These are phyloP conservation scores for Hypocryptadius cinnamomeus DNA, from an alignment of 2,113 vertebrate genomes.

Conservation along the genomic window DNA sequence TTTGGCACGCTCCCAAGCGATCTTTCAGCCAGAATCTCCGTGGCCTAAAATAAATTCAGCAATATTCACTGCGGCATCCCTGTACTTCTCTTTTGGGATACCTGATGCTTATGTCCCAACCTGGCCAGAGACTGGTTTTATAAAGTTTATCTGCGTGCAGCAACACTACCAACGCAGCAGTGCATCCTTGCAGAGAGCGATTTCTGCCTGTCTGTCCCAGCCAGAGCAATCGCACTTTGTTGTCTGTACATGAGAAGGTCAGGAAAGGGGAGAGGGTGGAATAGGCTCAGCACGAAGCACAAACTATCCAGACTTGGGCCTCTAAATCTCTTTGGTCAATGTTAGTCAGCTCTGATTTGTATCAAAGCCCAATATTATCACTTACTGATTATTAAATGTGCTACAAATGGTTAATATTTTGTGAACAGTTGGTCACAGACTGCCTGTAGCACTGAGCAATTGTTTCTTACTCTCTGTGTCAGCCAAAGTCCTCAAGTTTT, in stretches of 20 bases:
- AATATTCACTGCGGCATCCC: not conserved
- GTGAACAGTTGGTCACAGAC: not conserved
- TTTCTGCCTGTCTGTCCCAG: not conserved
- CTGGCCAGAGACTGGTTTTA: not conserved
- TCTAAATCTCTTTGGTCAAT: not conserved
- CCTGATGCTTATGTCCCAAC: not conserved
- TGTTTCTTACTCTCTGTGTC: not conserved
- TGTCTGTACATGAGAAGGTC: not conserved
- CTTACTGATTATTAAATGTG: not conserved
- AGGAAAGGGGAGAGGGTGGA: not conserved
- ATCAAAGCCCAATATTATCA: not conserved
- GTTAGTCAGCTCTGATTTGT: not conserved
- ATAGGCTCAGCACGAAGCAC: not conserved
- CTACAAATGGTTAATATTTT: not conserved
- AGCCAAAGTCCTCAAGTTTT: not conserved
- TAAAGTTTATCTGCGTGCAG: not conserved
- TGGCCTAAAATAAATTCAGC: slow-evolving; percentile 42
- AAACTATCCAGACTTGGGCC: not conserved
- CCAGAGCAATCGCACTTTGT: not conserved
- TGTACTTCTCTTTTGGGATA: not conserved
- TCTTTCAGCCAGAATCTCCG: not conserved
- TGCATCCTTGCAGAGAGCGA: not conserved
- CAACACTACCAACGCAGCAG: not conserved
- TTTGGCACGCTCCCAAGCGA: slow-evolving; percentile 29
- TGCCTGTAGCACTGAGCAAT: not conserved